Base-by-base conservation (phyloP, 2,797 vertebrate genomes). In the Gymnothorax javanicus region DNA sequence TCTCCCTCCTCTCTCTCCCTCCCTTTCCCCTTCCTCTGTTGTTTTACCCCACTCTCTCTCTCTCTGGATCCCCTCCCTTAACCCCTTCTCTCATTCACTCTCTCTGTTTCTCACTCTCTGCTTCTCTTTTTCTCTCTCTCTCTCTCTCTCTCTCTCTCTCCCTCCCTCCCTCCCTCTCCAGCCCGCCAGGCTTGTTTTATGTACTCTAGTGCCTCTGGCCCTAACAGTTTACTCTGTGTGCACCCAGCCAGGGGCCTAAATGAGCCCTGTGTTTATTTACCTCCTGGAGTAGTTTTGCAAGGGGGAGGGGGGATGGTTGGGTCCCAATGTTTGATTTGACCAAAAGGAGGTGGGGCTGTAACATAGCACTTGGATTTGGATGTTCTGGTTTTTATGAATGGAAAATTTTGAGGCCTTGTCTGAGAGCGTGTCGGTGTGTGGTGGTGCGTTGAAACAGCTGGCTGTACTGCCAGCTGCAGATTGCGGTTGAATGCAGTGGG, bases 201-300 rank as follows among this genome's bases (percentile, higher is more conserved):
- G 92, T 96, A 92, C 92, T 94, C 89, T 93, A 93, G 94, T 89
- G 93, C 94, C 93, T 88, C 89, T 90, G 90, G 91, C 93, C 94
- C 89, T 95, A 94, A 96, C 95, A 95, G 95, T 96, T 96, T 96
- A 96, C 93, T 91, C 93, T 89, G 92, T 90, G 93, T 92, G 94
- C 95, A 94, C 91, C 91, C 94, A 93, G 93, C 93, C 94, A 93
- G 90, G 87, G 90, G 92, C 90, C 91, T 90, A 95, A 95, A 95
- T 94, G 94, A 96, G 93, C 87, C 88, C 86, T 87, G 87, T 95
- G 95, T 96, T 96, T 96, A 95, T 95, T 95, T 95, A 94, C 93
- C 90, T 91, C 88, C 17, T 33, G 13, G 79, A 83, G 81, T 20
- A 86, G 86, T 81, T 52, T 2, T 64, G 89, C 89, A 92, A 91